Conservation (phyloP, 2,797 vertebrate species). For the Micropoecilia bifurca region DNA sequence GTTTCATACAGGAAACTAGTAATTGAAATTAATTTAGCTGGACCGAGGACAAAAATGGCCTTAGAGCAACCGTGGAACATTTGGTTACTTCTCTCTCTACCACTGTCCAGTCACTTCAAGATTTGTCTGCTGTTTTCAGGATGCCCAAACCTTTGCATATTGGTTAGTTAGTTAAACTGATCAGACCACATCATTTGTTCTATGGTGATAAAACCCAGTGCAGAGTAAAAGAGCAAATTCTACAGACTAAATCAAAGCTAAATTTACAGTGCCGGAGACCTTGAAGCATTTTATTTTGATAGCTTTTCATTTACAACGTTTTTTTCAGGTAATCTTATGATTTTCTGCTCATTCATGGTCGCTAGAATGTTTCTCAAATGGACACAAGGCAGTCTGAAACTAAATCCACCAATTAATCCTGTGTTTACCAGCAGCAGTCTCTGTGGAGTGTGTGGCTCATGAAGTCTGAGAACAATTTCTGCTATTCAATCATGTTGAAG, state of each 20-base stretch:
- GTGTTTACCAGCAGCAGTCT: constrained; percentile 34
- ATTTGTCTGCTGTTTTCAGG: too few species aligned
- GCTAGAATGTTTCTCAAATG: constrained; percentile 19
- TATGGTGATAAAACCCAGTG: not conserved
- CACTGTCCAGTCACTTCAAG: too few species aligned
- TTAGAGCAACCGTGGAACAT: too few species aligned
- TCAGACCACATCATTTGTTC: not conserved
- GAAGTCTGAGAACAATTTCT: constrained; percentile 38
- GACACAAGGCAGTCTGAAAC: constrained; percentile 32
- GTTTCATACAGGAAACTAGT: too few species aligned
- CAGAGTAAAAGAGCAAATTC: not conserved
- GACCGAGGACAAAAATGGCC: not conserved
- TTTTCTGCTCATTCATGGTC: constrained; percentile 3
- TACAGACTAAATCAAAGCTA: not conserved
- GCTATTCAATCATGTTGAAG: constrained; percentile 27
- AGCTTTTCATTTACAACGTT: not conserved
- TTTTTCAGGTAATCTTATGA: not conserved
- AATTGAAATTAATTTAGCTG: too few species aligned
- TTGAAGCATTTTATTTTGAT: not conserved
- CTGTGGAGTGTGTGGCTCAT: constrained; percentile 38
- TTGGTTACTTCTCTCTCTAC: too few species aligned
- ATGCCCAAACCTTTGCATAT: not conserved
- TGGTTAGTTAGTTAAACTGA: not conserved
- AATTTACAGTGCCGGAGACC: not conserved
- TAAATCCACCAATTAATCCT: constrained; percentile 35